Evolutionary conservation across 2,113 vertebrate species (phyloP).

Genomic region (Salminus brasiliensis): DNA sequence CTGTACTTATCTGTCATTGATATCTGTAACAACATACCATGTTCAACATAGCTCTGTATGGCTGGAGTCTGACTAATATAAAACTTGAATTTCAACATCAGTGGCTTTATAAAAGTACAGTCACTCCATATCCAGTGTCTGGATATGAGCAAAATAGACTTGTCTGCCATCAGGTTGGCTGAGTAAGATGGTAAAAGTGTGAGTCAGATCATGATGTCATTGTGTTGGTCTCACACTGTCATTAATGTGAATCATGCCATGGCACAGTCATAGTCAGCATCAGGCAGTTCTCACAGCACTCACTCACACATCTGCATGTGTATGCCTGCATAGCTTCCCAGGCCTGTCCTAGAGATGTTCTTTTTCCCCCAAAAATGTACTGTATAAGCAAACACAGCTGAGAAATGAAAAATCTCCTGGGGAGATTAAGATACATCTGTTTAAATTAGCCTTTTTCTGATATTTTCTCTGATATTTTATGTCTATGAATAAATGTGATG

Average conservation of each 20-base stretch:
- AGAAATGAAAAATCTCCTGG: no score
- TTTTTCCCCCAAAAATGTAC: no score
- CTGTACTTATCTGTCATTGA: no score
- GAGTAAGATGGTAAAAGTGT: neutral
- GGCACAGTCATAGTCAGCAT: neutral
- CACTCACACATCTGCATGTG: neutral
- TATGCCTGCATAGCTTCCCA: neutral
- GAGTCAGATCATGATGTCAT: slow-evolving; percentile 2
- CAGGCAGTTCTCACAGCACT: neutral
- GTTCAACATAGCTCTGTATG: no score
- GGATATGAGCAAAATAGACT: neutral
- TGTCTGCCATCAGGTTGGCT: neutral
- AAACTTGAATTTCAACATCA: no score
- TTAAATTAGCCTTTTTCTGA: no score
- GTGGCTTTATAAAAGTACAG: neutral
- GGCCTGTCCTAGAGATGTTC: neutral
- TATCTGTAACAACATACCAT: no score
- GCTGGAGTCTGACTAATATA: no score
- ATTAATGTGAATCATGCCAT: neutral
- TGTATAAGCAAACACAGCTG: no score
- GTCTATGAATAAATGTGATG: no score
- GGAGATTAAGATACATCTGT: no score
- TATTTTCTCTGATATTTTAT: no score
- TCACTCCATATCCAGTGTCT: neutral
- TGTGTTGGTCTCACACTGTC: neutral